A percentile compares a stretch with the other conserved stretches of the same genome.
These are phyloP conservation scores for Pollenia griseotomentosa DNA, from an alignment of 2,888 invertebrate species.

Conservation along the genomic window DNA sequence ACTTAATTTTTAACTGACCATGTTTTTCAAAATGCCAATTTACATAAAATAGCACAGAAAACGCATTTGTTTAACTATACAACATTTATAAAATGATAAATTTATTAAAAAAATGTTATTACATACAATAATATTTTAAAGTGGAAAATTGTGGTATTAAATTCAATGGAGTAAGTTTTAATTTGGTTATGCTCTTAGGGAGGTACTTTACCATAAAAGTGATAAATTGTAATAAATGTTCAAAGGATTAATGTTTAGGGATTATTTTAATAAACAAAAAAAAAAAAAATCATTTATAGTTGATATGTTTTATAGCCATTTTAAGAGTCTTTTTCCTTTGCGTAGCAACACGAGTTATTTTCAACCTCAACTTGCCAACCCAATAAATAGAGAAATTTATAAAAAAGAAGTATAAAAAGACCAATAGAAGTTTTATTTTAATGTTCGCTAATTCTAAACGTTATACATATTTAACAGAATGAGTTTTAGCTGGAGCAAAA, in stretches of 20 bases:
- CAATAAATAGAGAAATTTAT: too few relatives aligned
- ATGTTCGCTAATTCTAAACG: too few relatives aligned
- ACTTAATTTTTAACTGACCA: constrained; percentile 42
- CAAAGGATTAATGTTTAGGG: neutral
- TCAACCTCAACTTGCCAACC: too few relatives aligned
- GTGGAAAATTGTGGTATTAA: constrained; percentile 31
- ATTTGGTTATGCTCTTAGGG: neutral
- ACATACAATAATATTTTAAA: neutral
- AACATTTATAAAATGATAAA: constrained; percentile 29
- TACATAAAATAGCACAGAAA: constrained; percentile 31
- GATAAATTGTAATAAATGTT: constrained; percentile 23
- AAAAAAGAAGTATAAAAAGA: too few relatives aligned
- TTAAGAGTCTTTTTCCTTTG: too few relatives aligned
- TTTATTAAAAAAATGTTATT: constrained; percentile 12
- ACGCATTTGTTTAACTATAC: constrained; percentile 11
- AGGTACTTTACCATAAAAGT: constrained; percentile 1
- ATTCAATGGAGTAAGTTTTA: neutral
- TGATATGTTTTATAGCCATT: too few relatives aligned
- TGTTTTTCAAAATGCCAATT: constrained; percentile 9
- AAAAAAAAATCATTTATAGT: neutral
- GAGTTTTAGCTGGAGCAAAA: too few relatives aligned
- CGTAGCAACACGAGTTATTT: too few relatives aligned
- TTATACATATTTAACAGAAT: too few relatives aligned
- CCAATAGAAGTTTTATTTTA: too few relatives aligned
- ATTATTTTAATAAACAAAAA: neutral